phyloP scores from a whole-genome alignment of 2,113 vertebrate genomes.

The Datnioides undecimradiatus region DNA sequence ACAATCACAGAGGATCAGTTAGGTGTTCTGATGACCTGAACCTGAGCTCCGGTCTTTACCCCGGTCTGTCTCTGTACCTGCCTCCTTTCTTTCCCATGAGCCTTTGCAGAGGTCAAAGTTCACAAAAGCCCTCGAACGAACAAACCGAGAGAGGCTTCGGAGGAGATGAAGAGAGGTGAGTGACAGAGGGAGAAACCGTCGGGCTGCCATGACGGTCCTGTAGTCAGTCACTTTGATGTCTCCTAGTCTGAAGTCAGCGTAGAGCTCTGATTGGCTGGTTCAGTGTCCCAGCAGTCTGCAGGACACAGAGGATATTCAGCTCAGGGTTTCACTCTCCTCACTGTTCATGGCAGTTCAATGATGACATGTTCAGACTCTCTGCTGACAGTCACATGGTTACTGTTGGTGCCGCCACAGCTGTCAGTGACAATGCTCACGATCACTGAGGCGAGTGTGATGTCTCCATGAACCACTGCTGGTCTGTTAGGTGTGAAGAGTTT shows the following conservation, averaged over 20 bases:
- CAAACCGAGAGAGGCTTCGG: background rate
- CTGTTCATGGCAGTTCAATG: no score
- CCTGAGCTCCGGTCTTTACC: background rate
- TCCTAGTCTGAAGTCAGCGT: background rate
- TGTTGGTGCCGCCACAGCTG: no score
- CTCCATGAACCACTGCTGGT: no score
- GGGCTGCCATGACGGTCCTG: no score
- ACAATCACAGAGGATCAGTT: background rate
- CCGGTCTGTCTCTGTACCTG: constrained; percentile 12
- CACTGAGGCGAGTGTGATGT: no score
- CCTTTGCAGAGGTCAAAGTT: constrained; percentile 60
- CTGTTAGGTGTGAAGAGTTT: no score
- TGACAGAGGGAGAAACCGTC: constrained; percentile 52
- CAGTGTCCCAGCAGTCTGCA: background rate
- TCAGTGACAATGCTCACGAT: no score
- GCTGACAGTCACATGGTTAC: no score
- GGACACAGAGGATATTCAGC: no score
- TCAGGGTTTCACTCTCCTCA: no score
- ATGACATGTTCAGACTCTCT: no score
- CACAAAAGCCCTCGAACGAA: constrained; percentile 50
- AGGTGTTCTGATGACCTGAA: background rate
- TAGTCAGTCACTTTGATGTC: no score
- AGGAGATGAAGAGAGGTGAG: constrained; percentile 80
- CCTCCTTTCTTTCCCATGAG: constrained; percentile 36
- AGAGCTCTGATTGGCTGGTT: background rate